A percentile compares a stretch with the other conserved stretches of the same genome.
Conservation (phyloP, 1,140 invertebrate species). For the Brachionus angularis region DNA sequence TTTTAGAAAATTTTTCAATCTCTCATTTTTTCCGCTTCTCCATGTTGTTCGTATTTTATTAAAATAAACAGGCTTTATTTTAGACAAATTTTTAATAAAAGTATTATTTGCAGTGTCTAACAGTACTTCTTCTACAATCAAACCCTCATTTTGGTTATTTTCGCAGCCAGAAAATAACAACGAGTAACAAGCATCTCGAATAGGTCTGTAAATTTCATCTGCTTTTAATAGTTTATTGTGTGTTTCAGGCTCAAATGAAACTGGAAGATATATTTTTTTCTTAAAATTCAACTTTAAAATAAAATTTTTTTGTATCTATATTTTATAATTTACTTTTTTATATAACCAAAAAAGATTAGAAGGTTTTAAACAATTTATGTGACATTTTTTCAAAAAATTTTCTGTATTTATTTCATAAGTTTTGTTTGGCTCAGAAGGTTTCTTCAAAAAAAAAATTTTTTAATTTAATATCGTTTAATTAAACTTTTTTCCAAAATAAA, state of each 20-base stretch:
- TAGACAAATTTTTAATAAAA: no score
- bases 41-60: no score
- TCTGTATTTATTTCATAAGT: not conserved
- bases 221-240: not conserved
- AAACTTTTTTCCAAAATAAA: no score
- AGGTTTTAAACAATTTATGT: conserved; percentile 4
- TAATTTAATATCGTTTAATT: no score
- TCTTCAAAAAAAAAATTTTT: not conserved
- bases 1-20: no score
- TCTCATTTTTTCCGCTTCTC: no score
- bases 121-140: no score
- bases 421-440: not conserved
- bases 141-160: not conserved
- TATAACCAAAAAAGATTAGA: not conserved
- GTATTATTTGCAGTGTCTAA: no score
- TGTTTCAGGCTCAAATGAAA: not conserved
- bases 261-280: not conserved
- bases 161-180: not conserved
- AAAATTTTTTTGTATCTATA: not conserved
- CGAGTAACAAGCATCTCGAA: not conserved
- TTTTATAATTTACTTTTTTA: not conserved
- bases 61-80: no score
- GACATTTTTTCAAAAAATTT: not conserved
- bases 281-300: not conserved
- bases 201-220: not conserved